Evolutionary conservation across 1,140 invertebrate genomes (phyloP).

Genomic region (Nymphalis io): DNA sequence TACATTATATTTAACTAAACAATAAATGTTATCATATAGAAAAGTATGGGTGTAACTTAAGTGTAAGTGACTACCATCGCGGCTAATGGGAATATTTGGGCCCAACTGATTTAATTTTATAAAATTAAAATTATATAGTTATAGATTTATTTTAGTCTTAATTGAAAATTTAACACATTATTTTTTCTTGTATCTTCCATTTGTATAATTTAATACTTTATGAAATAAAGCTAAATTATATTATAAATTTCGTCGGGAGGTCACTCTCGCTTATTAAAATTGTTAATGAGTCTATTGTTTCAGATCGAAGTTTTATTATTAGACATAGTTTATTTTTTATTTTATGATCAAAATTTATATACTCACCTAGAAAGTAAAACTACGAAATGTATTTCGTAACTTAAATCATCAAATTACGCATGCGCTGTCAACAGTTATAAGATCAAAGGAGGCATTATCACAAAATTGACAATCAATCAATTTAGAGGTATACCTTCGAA

Average conservation of each 20-base stretch:
- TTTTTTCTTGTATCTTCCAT: slow-evolving; percentile 4
- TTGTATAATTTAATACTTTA: slow-evolving; percentile 11
- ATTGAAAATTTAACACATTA: slow-evolving; percentile 10
- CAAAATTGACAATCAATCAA: too few relatives aligned
- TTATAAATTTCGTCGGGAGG: neutral
- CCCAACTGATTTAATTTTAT: slow-evolving; percentile 16
- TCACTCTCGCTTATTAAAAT: slow-evolving; percentile 3
- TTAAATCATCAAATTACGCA: neutral
- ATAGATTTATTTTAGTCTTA: slow-evolving; percentile 1
- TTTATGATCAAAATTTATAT: slow-evolving; percentile 68
- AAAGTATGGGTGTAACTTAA: slow-evolving; percentile 36
- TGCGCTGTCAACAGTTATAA: neutral
- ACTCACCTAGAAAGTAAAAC: slow-evolving; percentile 66
- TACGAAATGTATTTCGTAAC: slow-evolving; percentile 13
- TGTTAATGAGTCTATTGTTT: slow-evolving; percentile 12
- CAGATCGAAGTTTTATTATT: neutral
- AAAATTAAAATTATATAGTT: neutral
- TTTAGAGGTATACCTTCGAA: too few relatives aligned
- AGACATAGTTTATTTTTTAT: slow-evolving; percentile 42
- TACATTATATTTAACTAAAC: slow-evolving; percentile 36
- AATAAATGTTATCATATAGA: slow-evolving; percentile 34
- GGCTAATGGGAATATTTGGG: slow-evolving; percentile 3
- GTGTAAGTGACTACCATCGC: slow-evolving; percentile 36
- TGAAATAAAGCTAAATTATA: slow-evolving; percentile 19
- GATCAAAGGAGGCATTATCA: too few relatives aligned